phyloP scores from a whole-genome alignment of 2,888 invertebrate species.

The Melinaea menophilus region DNA sequence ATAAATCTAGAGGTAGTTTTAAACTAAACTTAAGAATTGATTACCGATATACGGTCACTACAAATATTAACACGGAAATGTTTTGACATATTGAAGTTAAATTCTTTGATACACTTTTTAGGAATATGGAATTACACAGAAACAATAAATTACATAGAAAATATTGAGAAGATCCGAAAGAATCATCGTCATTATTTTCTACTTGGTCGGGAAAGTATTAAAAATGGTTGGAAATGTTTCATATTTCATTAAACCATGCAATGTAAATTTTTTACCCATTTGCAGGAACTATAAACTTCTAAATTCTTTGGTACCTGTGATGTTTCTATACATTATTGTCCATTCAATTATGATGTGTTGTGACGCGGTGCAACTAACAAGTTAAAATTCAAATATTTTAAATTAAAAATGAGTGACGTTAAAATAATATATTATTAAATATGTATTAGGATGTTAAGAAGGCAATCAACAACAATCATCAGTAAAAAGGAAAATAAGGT shows the following conservation, averaged over 20 bases:
- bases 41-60: too few species aligned
- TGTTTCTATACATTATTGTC: slow-evolving; percentile 69
- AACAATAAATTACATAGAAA: slow-evolving; percentile 37
- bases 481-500: too few species aligned
- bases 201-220: slow-evolving; percentile 48
- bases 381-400: too few species aligned
- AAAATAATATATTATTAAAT: slow-evolving; percentile 41
- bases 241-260: too few species aligned
- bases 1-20: too few species aligned
- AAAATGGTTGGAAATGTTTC: neutral
- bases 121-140: slow-evolving; percentile 31
- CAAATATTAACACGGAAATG: too few species aligned
- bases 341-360: slow-evolving; percentile 72
- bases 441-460: too few species aligned
- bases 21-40: too few species aligned
- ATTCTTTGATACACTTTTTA: slow-evolving; percentile 52
- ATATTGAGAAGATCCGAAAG: slow-evolving; percentile 45
- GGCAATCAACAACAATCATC: too few species aligned
- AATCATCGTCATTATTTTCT: slow-evolving; percentile 54
- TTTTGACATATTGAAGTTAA: slow-evolving; percentile 49
- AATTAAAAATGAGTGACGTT: too few species aligned
- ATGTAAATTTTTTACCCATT: slow-evolving; percentile 21
- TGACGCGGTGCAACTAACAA: slow-evolving; percentile 50
- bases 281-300: slow-evolving; percentile 57
- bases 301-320: slow-evolving; percentile 59